phyloP scores from a whole-genome alignment of 2,888 invertebrate genomes.

The Caenorhabditis wallacei region DNA sequence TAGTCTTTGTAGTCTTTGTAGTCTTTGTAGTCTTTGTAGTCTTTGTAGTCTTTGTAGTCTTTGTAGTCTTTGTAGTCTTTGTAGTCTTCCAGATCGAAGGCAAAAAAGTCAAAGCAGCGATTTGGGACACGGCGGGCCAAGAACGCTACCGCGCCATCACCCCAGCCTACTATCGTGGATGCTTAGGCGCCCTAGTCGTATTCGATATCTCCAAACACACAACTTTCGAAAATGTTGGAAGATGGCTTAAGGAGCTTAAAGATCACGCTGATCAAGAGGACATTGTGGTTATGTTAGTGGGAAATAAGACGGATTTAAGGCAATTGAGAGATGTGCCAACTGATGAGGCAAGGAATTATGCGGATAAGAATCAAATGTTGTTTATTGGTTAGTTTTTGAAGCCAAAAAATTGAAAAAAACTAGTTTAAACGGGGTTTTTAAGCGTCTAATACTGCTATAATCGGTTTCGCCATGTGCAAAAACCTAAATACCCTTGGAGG shows the following conservation, averaged over 20 bases:
- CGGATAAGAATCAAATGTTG: conserved; percentile 84
- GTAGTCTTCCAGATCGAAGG: conserved; percentile 25
- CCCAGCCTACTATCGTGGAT: conserved; percentile 9
- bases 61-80: not conserved
- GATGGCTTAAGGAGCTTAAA: conserved; percentile 89
- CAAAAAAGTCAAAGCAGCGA: conserved; percentile 13
- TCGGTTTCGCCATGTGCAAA: too few relatives aligned
- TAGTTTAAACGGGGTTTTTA: too few relatives aligned
- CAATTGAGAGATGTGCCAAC: conserved; percentile 98
- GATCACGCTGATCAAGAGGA: conserved; percentile 98
- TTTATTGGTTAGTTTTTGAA: conserved; percentile 77
- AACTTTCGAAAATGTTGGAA: conserved; percentile 8
- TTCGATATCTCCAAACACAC: conserved; percentile 28
- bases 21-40: not conserved
- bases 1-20: not conserved
- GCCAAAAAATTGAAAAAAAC: too few relatives aligned
- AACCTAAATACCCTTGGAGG: too few relatives aligned
- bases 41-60: conserved; percentile 4
- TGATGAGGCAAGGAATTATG: conserved; percentile 98
- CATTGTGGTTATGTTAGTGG: conserved; percentile 98
- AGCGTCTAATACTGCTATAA: too few relatives aligned
- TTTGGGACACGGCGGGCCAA: conserved; percentile 36
- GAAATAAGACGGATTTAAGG: conserved; percentile 97
- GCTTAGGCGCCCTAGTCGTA: conserved; percentile 4
- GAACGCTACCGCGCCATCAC: conserved; percentile 25